These are phyloP conservation scores for Ctenopoma kingsleyae DNA, from an alignment of 2,797 vertebrate genomes.

Conservation along the genomic window DNA sequence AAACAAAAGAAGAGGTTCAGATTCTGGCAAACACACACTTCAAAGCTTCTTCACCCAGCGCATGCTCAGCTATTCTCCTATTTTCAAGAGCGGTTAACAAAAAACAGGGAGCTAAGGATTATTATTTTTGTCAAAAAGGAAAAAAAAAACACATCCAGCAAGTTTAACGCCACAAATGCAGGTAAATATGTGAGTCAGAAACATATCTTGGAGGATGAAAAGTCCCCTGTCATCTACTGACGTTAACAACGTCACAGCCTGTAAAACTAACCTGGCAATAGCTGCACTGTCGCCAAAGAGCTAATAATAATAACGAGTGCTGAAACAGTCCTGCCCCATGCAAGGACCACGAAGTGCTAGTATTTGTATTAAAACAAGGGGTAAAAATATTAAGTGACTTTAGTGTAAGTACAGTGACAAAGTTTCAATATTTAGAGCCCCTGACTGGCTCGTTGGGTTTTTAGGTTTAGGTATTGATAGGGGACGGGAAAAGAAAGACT, in stretches of 20 bases:
- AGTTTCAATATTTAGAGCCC: conserved; percentile 45
- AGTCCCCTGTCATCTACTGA: conserved; percentile 20
- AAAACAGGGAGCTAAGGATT: conserved; percentile 2
- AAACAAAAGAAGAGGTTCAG: conserved; percentile 48
- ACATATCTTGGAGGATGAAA: conserved; percentile 35
- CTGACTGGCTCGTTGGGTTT: conserved; percentile 11
- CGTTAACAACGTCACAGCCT: conserved; percentile 6
- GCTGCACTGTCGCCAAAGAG: conserved; percentile 1
- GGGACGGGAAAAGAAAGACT: conserved; percentile 40
- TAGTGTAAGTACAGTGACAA: conserved; percentile 19
- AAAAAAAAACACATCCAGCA: conserved; percentile 24
- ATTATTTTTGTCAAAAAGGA: conserved; percentile 34
- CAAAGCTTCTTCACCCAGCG: conserved; percentile 40
- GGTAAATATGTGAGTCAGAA: conserved; percentile 51
- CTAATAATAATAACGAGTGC: conserved; percentile 2
- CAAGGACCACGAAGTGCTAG: conserved; percentile 40
- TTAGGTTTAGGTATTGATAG: conserved; percentile 21
- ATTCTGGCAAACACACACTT: conserved; percentile 46
- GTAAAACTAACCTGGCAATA: not conserved
- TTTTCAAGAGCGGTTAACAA: conserved; percentile 40
- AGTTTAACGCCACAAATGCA: conserved; percentile 47
- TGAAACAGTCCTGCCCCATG: conserved; percentile 14
- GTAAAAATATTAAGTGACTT: conserved; percentile 42
- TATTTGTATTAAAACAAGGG: conserved; percentile 33
- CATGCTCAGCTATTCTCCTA: conserved; percentile 56